Evolutionary conservation across 2,888 invertebrate genomes (phyloP).

Genomic region (Oegoconia quadripuncta): DNA sequence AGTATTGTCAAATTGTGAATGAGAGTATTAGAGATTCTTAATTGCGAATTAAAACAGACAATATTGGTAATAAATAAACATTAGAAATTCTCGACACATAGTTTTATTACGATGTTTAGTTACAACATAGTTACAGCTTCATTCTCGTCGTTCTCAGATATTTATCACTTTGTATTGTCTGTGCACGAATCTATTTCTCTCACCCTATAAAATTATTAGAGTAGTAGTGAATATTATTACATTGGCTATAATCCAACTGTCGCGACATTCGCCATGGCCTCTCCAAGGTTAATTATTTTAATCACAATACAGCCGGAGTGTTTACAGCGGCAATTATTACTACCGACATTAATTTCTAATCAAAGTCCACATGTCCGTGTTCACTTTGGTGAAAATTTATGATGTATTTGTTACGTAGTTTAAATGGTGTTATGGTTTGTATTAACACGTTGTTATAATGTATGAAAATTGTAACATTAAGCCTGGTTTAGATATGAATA

Average conservation of each 20-base stretch:
- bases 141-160: not conserved
- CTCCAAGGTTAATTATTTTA: constrained; percentile 65
- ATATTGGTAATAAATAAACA: too few relatives aligned
- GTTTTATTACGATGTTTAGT: too few relatives aligned
- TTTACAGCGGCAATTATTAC: constrained; percentile 22
- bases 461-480: too few relatives aligned
- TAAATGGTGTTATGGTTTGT: too few relatives aligned
- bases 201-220: constrained; percentile 1
- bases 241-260: constrained; percentile 58
- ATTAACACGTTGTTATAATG: too few relatives aligned
- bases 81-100: too few relatives aligned
- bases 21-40: too few relatives aligned
- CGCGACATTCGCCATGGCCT: constrained; percentile 67
- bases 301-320: constrained; percentile 45
- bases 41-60: too few relatives aligned
- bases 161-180: not conserved
- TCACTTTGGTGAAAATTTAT: not conserved
- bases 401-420: too few relatives aligned
- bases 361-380: constrained; percentile 1
- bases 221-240: constrained; percentile 6
- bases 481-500: too few relatives aligned
- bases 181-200: not conserved
- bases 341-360: not conserved
- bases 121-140: too few relatives aligned
- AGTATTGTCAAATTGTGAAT: too few relatives aligned